These are phyloP conservation scores for Phocides pigmalion DNA, from an alignment of 1,140 invertebrate genomes.

Conservation along the genomic window DNA sequence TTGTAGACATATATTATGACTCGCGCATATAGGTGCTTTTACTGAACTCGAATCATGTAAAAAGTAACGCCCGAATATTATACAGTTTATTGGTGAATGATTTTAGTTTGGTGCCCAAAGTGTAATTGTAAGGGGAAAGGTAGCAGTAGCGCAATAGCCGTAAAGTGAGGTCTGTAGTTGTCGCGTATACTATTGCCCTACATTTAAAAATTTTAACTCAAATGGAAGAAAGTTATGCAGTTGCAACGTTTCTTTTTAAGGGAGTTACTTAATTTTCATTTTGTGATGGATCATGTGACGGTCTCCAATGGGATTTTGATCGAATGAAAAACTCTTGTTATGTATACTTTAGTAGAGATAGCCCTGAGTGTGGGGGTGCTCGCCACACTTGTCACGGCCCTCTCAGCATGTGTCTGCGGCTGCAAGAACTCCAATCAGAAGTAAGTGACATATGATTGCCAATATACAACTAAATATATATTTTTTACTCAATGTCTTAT, in stretches of 20 bases:
- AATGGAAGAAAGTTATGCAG: conserved; percentile 76
- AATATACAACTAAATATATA: background rate
- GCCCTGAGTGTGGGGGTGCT: conserved; percentile 72
- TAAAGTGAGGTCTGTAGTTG: conserved; percentile 25
- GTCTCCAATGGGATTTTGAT: conserved; percentile 40
- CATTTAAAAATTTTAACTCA: conserved; percentile 66
- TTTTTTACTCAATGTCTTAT: background rate
- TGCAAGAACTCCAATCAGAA: conserved; percentile 81
- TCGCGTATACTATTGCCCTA: conserved; percentile 62
- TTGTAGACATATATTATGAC: conserved; percentile 9
- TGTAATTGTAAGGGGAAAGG: conserved; percentile 10
- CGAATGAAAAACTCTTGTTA: conserved; percentile 64
- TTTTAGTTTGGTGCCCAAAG: conserved; percentile 14
- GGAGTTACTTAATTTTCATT: conserved; percentile 61
- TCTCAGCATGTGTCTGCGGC: conserved; percentile 78
- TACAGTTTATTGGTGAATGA: background rate
- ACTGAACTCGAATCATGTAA: conserved; percentile 4
- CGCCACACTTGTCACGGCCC: conserved; percentile 65
- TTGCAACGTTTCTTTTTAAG: conserved; percentile 57
- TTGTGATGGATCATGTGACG: conserved; percentile 56
- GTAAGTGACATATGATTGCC: conserved; percentile 58
- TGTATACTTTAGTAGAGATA: conserved; percentile 77
- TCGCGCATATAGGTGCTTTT: conserved; percentile 4
- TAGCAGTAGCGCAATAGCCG: background rate
- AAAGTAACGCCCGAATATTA: background rate